Conservation (phyloP, 2,797 vertebrate genomes). For the Iguana delicatissima region DNA sequence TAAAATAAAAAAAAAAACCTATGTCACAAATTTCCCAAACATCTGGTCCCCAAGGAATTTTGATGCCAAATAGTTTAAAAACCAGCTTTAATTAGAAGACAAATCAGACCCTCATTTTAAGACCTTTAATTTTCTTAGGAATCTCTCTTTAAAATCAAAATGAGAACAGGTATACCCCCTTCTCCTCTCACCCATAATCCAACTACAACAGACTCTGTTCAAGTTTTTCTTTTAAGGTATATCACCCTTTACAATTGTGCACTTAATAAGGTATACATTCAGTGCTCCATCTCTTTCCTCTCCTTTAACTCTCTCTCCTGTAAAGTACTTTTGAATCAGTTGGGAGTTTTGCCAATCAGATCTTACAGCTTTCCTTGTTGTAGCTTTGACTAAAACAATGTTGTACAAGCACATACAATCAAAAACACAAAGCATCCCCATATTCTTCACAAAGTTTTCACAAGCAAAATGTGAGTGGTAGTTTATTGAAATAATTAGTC, state of each 20-base stretch:
- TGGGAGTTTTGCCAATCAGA: constrained; percentile 6
- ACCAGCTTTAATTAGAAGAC: constrained; percentile 74
- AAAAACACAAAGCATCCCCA: background rate
- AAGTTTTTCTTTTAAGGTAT: constrained; percentile 20
- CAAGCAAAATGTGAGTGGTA: constrained; percentile 11
- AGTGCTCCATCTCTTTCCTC: rapidly evolving
- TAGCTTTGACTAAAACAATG: background rate
- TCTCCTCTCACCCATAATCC: background rate
- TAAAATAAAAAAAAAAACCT: constrained; percentile 69
- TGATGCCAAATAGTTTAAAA: constrained; percentile 69
- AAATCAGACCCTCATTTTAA: constrained; percentile 62
- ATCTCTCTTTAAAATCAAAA: background rate
- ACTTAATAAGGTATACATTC: background rate
- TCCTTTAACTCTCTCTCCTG: background rate
- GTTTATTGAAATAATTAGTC: constrained; percentile 42
- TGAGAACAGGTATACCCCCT: background rate
- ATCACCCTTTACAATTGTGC: constrained; percentile 2
- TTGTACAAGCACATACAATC: background rate
- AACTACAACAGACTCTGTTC: constrained; percentile 37
- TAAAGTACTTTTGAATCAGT: constrained; percentile 22
- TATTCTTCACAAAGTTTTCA: constrained; percentile 36
- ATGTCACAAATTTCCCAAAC: constrained; percentile 73
- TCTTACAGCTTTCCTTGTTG: rapidly evolving
- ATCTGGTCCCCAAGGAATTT: constrained; percentile 74
- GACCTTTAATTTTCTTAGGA: constrained; percentile 47